Percentiles rank a stretch among this genome's conserved stretches.
These are phyloP conservation scores for Harpalus rufipes DNA, from an alignment of 2,888 invertebrate genomes.

Conservation along the genomic window DNA sequence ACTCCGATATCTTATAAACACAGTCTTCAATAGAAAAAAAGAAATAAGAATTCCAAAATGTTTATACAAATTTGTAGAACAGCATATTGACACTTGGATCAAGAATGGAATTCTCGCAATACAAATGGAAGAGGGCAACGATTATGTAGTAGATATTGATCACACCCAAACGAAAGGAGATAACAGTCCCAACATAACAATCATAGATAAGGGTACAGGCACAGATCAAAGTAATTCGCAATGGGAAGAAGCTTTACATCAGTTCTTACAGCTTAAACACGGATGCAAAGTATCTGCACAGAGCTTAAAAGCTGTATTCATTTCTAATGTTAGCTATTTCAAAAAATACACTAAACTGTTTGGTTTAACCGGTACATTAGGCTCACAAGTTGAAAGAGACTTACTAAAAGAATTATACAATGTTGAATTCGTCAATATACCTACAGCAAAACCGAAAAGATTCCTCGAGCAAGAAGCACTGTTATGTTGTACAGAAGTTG, in stretches of 20 bases:
- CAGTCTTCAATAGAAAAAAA: constrained; percentile 69
- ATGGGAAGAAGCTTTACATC: constrained; percentile 75
- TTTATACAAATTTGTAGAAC: constrained; percentile 70
- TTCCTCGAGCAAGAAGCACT: constrained; percentile 70
- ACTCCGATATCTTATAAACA: constrained; percentile 68
- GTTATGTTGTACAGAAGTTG: constrained; percentile 63
- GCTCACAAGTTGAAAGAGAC: constrained; percentile 72
- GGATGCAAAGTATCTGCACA: constrained; percentile 72
- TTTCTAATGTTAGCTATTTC: constrained; percentile 73
- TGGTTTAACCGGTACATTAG: constrained; percentile 75
- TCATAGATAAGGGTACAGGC: constrained; percentile 74
- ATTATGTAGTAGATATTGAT: constrained; percentile 73
- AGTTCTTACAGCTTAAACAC: constrained; percentile 76
- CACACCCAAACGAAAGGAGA: constrained; percentile 69
- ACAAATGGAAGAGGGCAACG: constrained; percentile 71
- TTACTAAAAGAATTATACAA: constrained; percentile 71
- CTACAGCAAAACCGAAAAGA: constrained; percentile 71
- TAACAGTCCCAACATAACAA: constrained; percentile 70
- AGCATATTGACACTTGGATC: constrained; percentile 71
- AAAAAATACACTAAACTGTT: constrained; percentile 71
- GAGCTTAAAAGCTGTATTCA: constrained; percentile 74
- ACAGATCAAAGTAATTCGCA: constrained; percentile 73
- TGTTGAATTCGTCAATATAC: constrained; percentile 73
- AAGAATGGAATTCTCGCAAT: constrained; percentile 72
- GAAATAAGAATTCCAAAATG: constrained; percentile 69